Percentiles rank a stretch among this genome's conserved stretches.
Evolutionary conservation across 2,888 invertebrate genomes (phyloP).

Genomic region (Leptarthrus brevirostris): DNA sequence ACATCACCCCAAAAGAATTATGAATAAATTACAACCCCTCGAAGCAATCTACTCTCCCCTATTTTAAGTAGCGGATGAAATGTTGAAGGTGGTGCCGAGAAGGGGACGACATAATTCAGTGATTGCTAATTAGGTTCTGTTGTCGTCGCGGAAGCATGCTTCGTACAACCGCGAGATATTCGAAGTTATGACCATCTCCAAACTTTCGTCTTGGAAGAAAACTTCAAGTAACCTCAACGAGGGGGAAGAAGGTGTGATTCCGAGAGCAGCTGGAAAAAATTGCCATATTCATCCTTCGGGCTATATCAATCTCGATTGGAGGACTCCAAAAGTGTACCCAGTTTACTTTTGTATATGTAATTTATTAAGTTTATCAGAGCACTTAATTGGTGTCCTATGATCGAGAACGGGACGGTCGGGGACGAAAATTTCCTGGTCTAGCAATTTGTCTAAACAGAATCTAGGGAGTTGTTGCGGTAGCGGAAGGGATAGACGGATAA

Average conservation of each 20-base stretch:
- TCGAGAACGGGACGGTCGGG: neutral
- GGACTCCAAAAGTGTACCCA: constrained; percentile 5
- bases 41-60: constrained; percentile 16
- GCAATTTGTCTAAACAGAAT: constrained; percentile 34
- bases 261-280: neutral
- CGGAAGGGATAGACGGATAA: neutral
- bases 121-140: constrained; percentile 43
- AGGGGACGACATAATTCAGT: constrained; percentile 10
- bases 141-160: constrained; percentile 2
- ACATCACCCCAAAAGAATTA: constrained; percentile 25
- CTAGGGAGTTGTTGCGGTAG: constrained; percentile 1
- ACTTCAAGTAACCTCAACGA: neutral
- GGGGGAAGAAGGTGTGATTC: neutral
- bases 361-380: constrained; percentile 40
- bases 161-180: too few species aligned
- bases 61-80: constrained; percentile 9
- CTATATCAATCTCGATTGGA: constrained; percentile 1
- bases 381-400: constrained; percentile 34
- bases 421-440: constrained; percentile 23
- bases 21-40: constrained; percentile 38
- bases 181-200: too few species aligned
- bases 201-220: too few species aligned
- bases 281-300: constrained; percentile 12
- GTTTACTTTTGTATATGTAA: constrained; percentile 37
- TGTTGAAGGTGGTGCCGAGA: neutral